Percentiles rank a stretch among this genome's conserved stretches.
phyloP scores from a whole-genome alignment of 1,140 invertebrate genomes.

The Galleria mellonella region DNA sequence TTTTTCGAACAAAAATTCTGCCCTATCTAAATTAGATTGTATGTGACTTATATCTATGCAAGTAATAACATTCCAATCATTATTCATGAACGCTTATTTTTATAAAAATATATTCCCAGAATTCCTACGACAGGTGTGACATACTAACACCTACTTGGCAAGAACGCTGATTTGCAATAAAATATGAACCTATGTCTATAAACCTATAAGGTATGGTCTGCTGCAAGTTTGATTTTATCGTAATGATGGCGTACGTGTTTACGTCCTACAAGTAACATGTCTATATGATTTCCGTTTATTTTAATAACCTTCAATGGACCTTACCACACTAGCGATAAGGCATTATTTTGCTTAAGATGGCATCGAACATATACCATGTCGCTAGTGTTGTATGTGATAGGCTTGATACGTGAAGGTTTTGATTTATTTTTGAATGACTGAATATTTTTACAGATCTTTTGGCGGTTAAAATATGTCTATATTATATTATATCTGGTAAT shows the following conservation, averaged over 20 bases:
- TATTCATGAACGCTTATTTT: background rate
- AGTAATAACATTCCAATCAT: too few species aligned
- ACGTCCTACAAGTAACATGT: background rate
- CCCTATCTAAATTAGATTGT: too few species aligned
- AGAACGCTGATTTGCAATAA: too few species aligned
- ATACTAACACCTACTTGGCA: background rate
- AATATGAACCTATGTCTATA: background rate
- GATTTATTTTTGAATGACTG: constrained; percentile 1
- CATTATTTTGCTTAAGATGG: constrained; percentile 2
- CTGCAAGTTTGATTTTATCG: background rate
- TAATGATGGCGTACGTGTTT: background rate
- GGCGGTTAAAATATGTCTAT: too few species aligned
- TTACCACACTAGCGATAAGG: constrained; percentile 5
- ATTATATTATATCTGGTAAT: too few species aligned
- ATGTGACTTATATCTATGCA: too few species aligned
- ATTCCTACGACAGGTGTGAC: background rate
- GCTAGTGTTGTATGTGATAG: background rate
- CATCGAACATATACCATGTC: constrained; percentile 6
- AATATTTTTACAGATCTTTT: background rate
- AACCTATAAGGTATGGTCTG: too few species aligned
- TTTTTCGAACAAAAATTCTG: too few species aligned
- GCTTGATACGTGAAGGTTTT: background rate
- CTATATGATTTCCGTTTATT: constrained; percentile 1
- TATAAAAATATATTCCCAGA: background rate
- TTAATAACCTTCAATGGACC: constrained; percentile 5